Evolutionary conservation across 2,888 invertebrate genomes (phyloP), one percentile per base, ranked within the genome.

Genomic region (Dolichopus griseipennis): DNA sequence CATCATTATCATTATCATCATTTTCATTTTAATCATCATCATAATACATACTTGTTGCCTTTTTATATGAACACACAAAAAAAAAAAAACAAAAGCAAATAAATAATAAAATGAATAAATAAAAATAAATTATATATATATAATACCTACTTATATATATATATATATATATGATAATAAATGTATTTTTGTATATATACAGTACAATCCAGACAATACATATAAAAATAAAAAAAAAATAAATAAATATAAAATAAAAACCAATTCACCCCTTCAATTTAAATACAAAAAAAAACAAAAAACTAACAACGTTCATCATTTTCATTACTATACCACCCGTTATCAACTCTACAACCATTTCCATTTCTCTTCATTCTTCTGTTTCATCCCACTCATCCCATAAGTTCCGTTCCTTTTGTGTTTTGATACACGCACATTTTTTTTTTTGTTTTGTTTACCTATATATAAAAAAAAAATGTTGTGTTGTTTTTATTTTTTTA

Each of bases 341-440:
- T 52, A 10, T 52, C 6, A 52, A 52, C 18, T 27, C 27, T 27
- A 5, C 27, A 27, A 2, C 27, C 27, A 4, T 27, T 27, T 27
- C n/a, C n/a, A n/a, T n/a, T n/a, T n/a, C n/a, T n/a, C n/a, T n/a
- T n/a, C n/a, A n/a, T n/a, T n/a, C n/a, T n/a, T n/a, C n/a, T n/a
- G n/a, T n/a, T n/a, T n/a, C n/a, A n/a, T n/a, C n/a, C n/a, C n/a
- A n/a, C n/a, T n/a, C n/a, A n/a, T n/a, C n/a, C n/a, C n/a, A n/a
- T n/a, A n/a, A n/a, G n/a, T 27, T 27, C 27, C 27, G 27, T 27
- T 27, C 27, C 27, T 27, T 27, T 52, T 52, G 9, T 52, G 9
- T 52, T 52, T 52, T 52, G n/a, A 52, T 37, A 52, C 52, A 52
- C 52, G 52, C 52, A 52, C 52, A 52, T 52, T 52, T 52, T 18